Evolutionary conservation across 2,888 invertebrate genomes (phyloP), one percentile per base, ranked within the genome.

Genomic region (Drosophila macrospina): DNA sequence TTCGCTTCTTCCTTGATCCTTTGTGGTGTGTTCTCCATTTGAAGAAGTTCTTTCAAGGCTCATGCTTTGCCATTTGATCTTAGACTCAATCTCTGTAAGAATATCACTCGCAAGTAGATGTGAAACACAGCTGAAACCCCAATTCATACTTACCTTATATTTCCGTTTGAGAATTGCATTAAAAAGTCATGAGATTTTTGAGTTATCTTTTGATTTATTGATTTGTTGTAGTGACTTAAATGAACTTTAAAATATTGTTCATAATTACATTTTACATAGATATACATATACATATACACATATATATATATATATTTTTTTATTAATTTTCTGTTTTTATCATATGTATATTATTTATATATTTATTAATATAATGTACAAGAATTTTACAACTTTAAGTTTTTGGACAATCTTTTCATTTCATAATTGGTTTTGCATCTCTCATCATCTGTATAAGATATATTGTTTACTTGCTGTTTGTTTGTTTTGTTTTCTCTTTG

Each of bases 331-430:
- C 45, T 71, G 13, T 47, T 37, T 36, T 44, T 16, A 44, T n/a
- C n/a, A n/a, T 54, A 34, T 41, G 32, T 69, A 68, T 52, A 54
- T 42, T 34, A 32, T 54, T 54, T 20, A 32, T 30, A 32, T 30
- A 36, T 51, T 39, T 55, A 78, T 64, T 63, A 61, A 66, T 79
- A 79, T 81, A 85, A 72, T 80, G 64, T 82, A 82, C 87, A 87
- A 73, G 69, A 85, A 69, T 87, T 85, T 85, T 85, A 85, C 88
- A 87, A 87, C 85, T 87, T 86, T 77, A 71, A 86, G 88, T 87
- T 85, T 84, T 87, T 87, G 86, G 85, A 87, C 85, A 85, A 86
- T 83, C 86, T 84, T 86, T 84, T 86, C 84, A 81, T 86, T 84
- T 79, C 72, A 45, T 76, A 78, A 79, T 76, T 76, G 78, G 78